Evolutionary conservation across 1,140 invertebrate species (phyloP).

Genomic region (Dreissena rostriformis): DNA sequence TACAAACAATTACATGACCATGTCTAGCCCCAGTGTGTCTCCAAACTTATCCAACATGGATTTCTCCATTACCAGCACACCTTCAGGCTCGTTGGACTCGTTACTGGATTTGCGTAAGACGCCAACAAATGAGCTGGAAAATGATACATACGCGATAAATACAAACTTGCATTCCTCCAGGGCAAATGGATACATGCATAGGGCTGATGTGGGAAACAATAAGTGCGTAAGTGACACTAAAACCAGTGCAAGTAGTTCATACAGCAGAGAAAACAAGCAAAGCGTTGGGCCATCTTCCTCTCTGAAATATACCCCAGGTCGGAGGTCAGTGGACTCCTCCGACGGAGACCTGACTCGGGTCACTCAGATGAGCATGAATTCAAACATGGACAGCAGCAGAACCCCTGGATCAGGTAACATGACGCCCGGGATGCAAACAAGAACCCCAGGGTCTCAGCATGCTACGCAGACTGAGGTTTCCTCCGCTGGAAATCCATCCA

Average conservation of each 20-base stretch:
- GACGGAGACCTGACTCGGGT: slow-evolving; percentile 34
- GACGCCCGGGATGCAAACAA: background rate
- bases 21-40: slow-evolving; percentile 68
- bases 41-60: slow-evolving; percentile 67
- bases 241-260: slow-evolving; percentile 7
- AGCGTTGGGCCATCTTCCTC: slow-evolving; percentile 11
- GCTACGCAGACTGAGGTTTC: background rate
- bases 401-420: slow-evolving; percentile 27
- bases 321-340: slow-evolving; percentile 27
- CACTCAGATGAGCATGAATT: slow-evolving; percentile 27
- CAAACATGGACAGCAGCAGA: slow-evolving; percentile 32
- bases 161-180: slow-evolving; percentile 25
- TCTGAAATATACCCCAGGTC: slow-evolving; percentile 28
- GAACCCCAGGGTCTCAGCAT: background rate
- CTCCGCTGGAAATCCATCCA: background rate
- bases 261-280: slow-evolving; percentile 23
- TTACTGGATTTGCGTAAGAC: slow-evolving; percentile 57
- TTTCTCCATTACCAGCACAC: slow-evolving; percentile 58
- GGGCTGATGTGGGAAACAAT: background rate
- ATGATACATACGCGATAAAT: slow-evolving; percentile 50
- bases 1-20: slow-evolving; percentile 70
- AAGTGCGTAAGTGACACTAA: background rate
- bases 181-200: background rate
- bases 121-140: slow-evolving; percentile 46
- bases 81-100: slow-evolving; percentile 65